Evolutionary conservation across 2,113 vertebrate genomes (phyloP).

Genomic region (Brienomyrus brachyistius): DNA sequence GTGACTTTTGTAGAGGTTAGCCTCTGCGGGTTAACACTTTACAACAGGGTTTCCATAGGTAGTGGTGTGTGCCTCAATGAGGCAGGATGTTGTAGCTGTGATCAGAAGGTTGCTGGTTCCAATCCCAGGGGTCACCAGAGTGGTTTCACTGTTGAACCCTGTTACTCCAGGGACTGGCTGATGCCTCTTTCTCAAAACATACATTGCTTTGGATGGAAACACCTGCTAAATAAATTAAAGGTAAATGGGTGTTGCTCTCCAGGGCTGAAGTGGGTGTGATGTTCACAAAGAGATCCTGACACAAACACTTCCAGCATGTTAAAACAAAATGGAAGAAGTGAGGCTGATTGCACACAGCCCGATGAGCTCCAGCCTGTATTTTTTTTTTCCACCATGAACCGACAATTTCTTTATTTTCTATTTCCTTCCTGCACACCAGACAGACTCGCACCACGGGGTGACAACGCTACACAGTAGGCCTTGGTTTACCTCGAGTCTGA

Average conservation of each 20-base stretch:
- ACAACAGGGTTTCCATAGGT: not conserved
- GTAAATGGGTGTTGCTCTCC: not conserved
- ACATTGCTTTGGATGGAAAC: not conserved
- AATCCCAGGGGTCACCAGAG: not conserved
- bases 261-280: not conserved
- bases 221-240: not conserved
- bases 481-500: not conserved
- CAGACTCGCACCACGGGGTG: slow-evolving; percentile 1
- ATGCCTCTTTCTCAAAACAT: not conserved
- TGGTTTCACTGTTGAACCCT: not conserved
- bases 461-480: not conserved
- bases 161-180: not conserved
- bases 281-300: not conserved
- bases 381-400: not conserved
- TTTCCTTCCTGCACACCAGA: not conserved
- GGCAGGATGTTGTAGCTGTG: not conserved
- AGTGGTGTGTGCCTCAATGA: not conserved
- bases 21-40: not conserved
- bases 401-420: not conserved
- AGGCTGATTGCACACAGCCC: not conserved
- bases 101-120: not conserved
- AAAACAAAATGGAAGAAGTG: not conserved
- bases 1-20: not conserved
- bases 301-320: not conserved
- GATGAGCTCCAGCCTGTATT: not conserved